Evolutionary conservation across 2,888 invertebrate species (phyloP), one percentile per base, ranked within the genome.

Genomic region (Neria commutata): DNA sequence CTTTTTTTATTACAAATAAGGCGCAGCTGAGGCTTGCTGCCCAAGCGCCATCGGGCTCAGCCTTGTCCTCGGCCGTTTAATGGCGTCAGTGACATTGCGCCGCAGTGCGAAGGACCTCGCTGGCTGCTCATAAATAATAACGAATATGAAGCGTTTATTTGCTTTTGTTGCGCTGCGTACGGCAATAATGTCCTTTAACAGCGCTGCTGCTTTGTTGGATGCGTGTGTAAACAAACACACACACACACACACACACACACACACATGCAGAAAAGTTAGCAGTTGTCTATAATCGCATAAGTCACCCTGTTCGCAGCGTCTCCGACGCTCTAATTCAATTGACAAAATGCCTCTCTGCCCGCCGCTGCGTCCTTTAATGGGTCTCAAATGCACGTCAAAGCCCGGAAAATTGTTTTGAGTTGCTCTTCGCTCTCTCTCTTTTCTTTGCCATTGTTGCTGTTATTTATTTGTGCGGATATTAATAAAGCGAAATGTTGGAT

Each of bases 221-320:
- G 40, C 33, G n/a, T n/a, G 29, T 16, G 23, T 17, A 64, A 29
- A 54, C 29, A 48, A 65, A 68, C 58, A 47, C 58, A 63, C 61
- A 68, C 61, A 72, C 73, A n/a, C n/a, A 63, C 54, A 34, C 34
- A 34, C 34, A 34, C 34, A 34, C 34, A 34, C 34, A 34, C 5
- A 34, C 5, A 34, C 34, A 34, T n/a, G n/a, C 34, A 34, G 3
- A 16, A 25, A 53, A 14, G 50, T 56, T 56, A 71, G 69, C 77
- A 76, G 77, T 76, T 76, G 76, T 72, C 73, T 72, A 67, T 77
- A 76, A 76, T 76, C 76, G 70, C 73, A 73, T 74, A 76, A 76
- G 75, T 76, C 76, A 76, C 77, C 76, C 77, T 71, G 73, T 73
- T 75, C 68, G 65, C 70, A 68, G 62, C 61, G 65, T 71, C 69